phyloP scores from a whole-genome alignment of 2,888 invertebrate genomes.

The Laothoe populi region DNA sequence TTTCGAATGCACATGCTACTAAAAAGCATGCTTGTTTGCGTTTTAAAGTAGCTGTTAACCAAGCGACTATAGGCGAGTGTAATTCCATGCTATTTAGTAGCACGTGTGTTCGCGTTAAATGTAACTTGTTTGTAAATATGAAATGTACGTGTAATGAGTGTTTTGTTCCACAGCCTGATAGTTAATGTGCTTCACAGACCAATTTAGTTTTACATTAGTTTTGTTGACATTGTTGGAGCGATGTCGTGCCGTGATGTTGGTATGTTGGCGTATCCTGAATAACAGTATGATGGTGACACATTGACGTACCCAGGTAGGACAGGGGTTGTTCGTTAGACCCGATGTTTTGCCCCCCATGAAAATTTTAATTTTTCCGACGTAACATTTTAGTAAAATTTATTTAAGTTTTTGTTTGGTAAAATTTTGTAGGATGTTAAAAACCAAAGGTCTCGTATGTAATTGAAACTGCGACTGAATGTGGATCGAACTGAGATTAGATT shows the following conservation, averaged over 20 bases:
- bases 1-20: neutral
- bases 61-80: neutral
- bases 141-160: conserved; percentile 28
- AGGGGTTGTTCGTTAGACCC: too few relatives aligned
- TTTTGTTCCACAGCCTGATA: conserved; percentile 26
- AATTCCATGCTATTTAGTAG: neutral
- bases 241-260: neutral
- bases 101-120: neutral
- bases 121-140: conserved; percentile 15
- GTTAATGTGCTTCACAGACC: conserved; percentile 10
- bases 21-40: neutral
- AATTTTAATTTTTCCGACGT: too few relatives aligned
- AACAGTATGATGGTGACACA: neutral
- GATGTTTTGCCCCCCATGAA: too few relatives aligned
- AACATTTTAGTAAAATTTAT: too few relatives aligned
- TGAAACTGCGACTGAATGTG: too few relatives aligned
- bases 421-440: too few relatives aligned
- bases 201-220: neutral
- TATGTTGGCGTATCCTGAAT: neutral
- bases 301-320: too few relatives aligned
- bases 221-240: neutral
- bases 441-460: too few relatives aligned
- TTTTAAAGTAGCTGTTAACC: too few relatives aligned
- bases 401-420: too few relatives aligned
- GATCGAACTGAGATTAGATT: too few relatives aligned